phyloP scores from a whole-genome alignment of 2,888 invertebrate genomes.

The Meghimatium bilineatum region DNA sequence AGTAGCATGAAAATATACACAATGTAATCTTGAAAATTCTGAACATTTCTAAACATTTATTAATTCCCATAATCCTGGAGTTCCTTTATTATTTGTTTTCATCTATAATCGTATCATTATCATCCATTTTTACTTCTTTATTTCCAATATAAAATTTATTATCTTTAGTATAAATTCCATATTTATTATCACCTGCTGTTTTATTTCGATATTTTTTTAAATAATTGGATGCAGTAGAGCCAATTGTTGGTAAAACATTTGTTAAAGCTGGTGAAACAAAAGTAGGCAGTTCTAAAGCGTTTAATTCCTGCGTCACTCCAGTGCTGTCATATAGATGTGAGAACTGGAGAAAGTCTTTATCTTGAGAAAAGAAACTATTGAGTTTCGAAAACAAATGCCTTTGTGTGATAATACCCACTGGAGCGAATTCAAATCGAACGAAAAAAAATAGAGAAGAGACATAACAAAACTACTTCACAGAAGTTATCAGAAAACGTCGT shows the following conservation, averaged over 20 bases:
- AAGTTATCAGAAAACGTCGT: no score
- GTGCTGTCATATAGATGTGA: no score
- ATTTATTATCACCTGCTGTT: neutral
- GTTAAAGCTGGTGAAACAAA: neutral
- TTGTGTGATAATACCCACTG: no score
- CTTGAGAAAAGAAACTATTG: no score
- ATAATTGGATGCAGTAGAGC: neutral
- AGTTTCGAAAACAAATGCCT: no score
- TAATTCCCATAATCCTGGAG: constrained; percentile 4
- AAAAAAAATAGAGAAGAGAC: no score
- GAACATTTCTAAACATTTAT: constrained; percentile 19
- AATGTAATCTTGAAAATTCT: no score
- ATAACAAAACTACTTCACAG: no score
- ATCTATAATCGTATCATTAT: constrained; percentile 12
- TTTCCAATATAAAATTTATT: constrained; percentile 11
- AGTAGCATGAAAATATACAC: no score
- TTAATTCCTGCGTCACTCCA: no score
- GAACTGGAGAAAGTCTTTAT: no score
- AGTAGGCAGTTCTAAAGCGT: neutral
- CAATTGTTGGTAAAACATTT: neutral
- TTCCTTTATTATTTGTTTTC: constrained; percentile 8
- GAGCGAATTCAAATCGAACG: no score
- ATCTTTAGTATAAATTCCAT: constrained; percentile 1
- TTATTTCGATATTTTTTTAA: constrained; percentile 2
- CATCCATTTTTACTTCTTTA: constrained; percentile 19